Conservation (phyloP, 2,113 vertebrate genomes). For the Scomber scombrus region DNA sequence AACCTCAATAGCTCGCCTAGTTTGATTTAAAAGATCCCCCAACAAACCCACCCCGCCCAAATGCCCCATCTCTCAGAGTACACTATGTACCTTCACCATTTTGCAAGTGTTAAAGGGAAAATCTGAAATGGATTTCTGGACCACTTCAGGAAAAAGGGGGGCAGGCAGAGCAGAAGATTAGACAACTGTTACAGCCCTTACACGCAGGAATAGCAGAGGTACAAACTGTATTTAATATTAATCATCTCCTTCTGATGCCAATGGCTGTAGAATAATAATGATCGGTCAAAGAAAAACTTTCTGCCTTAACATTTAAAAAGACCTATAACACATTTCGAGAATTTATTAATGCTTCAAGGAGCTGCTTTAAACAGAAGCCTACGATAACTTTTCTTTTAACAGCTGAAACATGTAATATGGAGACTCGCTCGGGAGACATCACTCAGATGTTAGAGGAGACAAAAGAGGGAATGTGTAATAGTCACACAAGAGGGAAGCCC, state of each 20-base stretch:
- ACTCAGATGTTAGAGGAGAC: conserved; percentile 1
- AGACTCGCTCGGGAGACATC: conserved; percentile 10
- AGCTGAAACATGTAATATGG: conserved; percentile 19
- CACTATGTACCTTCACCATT: conserved; percentile 76
- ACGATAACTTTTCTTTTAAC: conserved; percentile 1
- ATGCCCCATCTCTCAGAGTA: conserved; percentile 70
- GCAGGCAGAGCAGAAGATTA: conserved; percentile 10
- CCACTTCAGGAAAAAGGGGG: conserved; percentile 20
- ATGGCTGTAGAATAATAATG: neutral
- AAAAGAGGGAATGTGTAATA: conserved; percentile 27
- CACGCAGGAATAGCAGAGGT: neutral
- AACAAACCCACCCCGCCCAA: conserved; percentile 36
- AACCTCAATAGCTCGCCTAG: conserved; percentile 18
- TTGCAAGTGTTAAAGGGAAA: conserved; percentile 71
- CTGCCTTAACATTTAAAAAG: neutral
- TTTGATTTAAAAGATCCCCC: conserved; percentile 50
- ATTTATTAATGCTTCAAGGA: neutral
- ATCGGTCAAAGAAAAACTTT: conserved; percentile 3
- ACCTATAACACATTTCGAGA: neutral
- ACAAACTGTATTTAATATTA: neutral
- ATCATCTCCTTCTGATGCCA: neutral
- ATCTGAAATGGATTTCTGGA: conserved; percentile 75
- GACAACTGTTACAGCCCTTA: conserved; percentile 13
- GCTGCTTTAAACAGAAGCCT: neutral
- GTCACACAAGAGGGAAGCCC: conserved; percentile 36